Evolutionary conservation across 2,888 invertebrate genomes (phyloP).

Genomic region (Tillus elongatus): DNA sequence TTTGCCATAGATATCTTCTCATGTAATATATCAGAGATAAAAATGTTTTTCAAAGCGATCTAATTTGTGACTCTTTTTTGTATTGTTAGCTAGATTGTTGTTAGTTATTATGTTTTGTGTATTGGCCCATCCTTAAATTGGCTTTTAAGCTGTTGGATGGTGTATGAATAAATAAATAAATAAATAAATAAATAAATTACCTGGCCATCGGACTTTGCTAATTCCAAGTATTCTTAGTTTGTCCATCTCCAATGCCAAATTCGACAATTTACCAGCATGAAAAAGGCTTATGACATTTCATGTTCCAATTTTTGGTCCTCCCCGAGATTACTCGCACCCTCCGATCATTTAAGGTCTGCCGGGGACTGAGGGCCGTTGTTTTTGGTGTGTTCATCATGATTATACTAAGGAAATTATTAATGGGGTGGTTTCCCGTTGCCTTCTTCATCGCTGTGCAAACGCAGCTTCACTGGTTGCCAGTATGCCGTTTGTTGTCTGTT

Average conservation of each 20-base stretch:
- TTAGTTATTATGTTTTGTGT: too few species aligned
- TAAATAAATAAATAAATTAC: too few species aligned
- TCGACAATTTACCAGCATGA: neutral
- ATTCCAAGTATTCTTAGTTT: slow-evolving; percentile 8
- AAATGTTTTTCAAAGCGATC: too few species aligned
- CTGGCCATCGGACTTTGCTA: slow-evolving; percentile 6
- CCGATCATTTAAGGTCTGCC: slow-evolving; percentile 2
- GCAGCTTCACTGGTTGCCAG: slow-evolving; percentile 1
- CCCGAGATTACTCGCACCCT: slow-evolving; percentile 1
- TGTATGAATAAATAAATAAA: too few species aligned
- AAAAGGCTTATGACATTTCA: neutral
- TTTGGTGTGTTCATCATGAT: neutral
- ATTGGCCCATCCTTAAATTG: too few species aligned
- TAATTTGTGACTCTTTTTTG: too few species aligned
- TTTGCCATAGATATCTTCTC: too few species aligned
- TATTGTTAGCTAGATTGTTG: too few species aligned
- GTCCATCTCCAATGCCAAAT: slow-evolving; percentile 2
- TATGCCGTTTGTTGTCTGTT: too few species aligned
- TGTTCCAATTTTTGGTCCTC: slow-evolving; percentile 4
- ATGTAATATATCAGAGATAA: too few species aligned
- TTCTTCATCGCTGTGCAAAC: slow-evolving; percentile 4
- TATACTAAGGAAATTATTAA: slow-evolving; percentile 3
- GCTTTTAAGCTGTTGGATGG: too few species aligned
- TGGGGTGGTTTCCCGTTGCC: slow-evolving; percentile 4
- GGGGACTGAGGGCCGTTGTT: slow-evolving; percentile 1